A percentile compares a stretch with the other conserved stretches of the same genome.
Conservation (phyloP, 2,797 vertebrate species). For the Philypnodon macrostomus region DNA sequence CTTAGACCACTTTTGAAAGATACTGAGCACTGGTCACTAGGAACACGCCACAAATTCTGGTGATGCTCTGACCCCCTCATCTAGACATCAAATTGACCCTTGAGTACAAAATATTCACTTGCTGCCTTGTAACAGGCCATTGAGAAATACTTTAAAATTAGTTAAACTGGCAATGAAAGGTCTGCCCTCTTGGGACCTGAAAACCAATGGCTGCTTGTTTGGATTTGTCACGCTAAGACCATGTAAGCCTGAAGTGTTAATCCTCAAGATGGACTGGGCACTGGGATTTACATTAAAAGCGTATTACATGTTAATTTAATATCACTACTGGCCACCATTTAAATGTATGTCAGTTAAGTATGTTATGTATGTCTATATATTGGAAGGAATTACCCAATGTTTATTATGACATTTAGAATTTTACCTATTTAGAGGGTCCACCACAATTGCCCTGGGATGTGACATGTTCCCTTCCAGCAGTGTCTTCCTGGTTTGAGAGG, state of each 20-base stretch:
- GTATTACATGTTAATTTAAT: conserved; percentile 43
- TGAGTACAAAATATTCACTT: no score
- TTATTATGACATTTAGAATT: no score
- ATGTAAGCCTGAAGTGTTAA: conserved; percentile 62
- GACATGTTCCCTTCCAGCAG: conserved; percentile 96
- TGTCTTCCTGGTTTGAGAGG: conserved; percentile 90
- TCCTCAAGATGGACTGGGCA: conserved; percentile 54
- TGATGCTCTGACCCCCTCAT: no score
- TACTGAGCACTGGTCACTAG: no score
- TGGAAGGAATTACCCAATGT: no score
- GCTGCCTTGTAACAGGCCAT: no score
- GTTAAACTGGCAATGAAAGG: conserved; percentile 28
- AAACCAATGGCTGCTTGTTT: conserved; percentile 57
- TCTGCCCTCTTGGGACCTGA: conserved; percentile 35
- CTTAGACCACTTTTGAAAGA: no score
- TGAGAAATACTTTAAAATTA: no score
- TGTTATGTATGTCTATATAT: neutral
- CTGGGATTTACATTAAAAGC: conserved; percentile 45
- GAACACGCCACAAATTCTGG: no score
- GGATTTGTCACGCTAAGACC: conserved; percentile 59
- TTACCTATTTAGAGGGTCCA: conserved; percentile 95
- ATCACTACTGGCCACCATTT: conserved; percentile 18
- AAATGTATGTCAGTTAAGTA: neutral
- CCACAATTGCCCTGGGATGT: conserved; percentile 95
- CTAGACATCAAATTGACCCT: no score